A percentile compares a stretch with the other conserved stretches of the same genome.
Evolutionary conservation across 92 coral and sea anemone species (phyloP).

Genomic region (Heteractis magnifica): DNA sequence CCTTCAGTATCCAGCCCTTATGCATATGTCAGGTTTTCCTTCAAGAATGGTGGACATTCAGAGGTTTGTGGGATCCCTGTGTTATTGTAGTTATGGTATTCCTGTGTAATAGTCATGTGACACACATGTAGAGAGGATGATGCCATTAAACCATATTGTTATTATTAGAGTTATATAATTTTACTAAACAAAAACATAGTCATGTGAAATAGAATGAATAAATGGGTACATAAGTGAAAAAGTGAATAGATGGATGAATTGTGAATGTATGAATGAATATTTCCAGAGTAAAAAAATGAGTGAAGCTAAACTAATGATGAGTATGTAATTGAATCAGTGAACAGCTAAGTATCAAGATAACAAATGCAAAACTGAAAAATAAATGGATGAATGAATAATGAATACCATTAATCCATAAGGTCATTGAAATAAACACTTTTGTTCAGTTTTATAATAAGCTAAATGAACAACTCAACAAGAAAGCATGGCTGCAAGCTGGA

Average conservation of each 20-base stretch:
- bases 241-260: too few species aligned
- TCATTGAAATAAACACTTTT: too few species aligned
- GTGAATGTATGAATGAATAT: background rate
- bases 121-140: too few species aligned
- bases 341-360: too few species aligned
- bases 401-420: too few species aligned
- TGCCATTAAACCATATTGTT: too few species aligned
- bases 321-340: too few species aligned
- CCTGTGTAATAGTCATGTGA: too few species aligned
- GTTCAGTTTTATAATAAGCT: conserved; percentile 67
- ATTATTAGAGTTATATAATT: too few species aligned
- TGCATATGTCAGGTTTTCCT: conserved; percentile 72
- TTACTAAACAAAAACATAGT: too few species aligned
- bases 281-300: background rate
- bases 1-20: conserved; percentile 82
- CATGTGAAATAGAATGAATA: background rate
- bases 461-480: conserved; percentile 73
- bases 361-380: too few species aligned
- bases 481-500: conserved; percentile 59
- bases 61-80: conserved; percentile 58
- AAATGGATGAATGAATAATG: background rate
- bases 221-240: background rate
- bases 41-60: conserved; percentile 83
- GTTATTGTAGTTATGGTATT: background rate
- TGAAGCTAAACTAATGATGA: too few species aligned